Base-by-base conservation (phyloP, 2,797 vertebrate species). In the Crotalus adamanteus region DNA sequence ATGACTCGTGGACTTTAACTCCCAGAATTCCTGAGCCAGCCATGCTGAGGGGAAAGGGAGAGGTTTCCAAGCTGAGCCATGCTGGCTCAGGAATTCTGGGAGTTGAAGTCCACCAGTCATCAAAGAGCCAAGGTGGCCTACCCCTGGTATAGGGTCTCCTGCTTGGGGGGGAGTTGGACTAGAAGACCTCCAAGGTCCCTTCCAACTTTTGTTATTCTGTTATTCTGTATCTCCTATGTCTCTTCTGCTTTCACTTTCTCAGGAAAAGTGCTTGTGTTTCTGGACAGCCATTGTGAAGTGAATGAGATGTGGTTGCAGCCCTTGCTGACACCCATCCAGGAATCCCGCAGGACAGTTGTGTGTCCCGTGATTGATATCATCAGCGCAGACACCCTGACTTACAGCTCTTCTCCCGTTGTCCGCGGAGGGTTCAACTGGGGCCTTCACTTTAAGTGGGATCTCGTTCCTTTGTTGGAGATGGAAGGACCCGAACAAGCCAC, bases 231-330 rank as follows among this genome's bases (percentile, higher is more conserved):
- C 56, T 57, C 20, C 3, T 87, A 4, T 53, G 14, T 13, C 57
- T 61, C 37, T 61, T 94, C 53, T 94, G 37, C 83, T 94, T 92
- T 93, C 94, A 14, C 90, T 89, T 61, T 91, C 90, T 9, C 91
- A 99, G 99, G 99, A 56, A 98, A 99, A 88, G 98, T 99, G 37
- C 98, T 99, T 93, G 99, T 99, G 51, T 99, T 99, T 96, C 98
- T 99, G 97, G 99, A 99, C 97, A 99, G 99, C 95, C 99, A 99
- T 97, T 99, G 99, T 3, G 99, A 99, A 95, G 99, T 99, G 93
- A 99, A 99, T 0, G 97, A 98, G 95, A 96, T 97, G 88, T 99
- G 99, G 99, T 89, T 99, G 87, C 98, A 99, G 95, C 99, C 99
- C 0, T 96, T 99, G 94, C 97, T 99, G 95, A 96, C 97, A 0